A percentile compares a stretch with the other conserved stretches of the same genome.
phyloP scores from a whole-genome alignment of 2,888 invertebrate species.

The Apomyelois bistriatella region DNA sequence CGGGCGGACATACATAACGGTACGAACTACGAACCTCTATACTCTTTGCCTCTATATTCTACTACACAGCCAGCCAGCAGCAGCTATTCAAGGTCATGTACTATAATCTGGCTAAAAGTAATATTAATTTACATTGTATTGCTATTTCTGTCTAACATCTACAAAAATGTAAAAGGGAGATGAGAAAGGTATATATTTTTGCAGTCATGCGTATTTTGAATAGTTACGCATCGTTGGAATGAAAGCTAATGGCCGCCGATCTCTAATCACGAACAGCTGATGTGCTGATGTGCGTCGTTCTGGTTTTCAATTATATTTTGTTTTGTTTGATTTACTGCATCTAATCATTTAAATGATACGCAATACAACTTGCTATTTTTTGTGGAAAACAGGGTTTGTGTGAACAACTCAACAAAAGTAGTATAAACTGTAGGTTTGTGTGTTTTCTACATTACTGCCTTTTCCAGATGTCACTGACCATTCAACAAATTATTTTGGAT shows the following conservation, averaged over 20 bases:
- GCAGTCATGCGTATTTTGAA: conserved; percentile 27
- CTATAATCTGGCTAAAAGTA: conserved; percentile 31
- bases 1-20: no score
- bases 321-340: conserved; percentile 35
- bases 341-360: conserved; percentile 62
- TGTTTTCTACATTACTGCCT: conserved; percentile 55
- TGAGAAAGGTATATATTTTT: not conserved
- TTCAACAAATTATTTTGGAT: conserved; percentile 94
- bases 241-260: conserved; percentile 72
- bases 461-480: conserved; percentile 90
- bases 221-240: conserved; percentile 38
- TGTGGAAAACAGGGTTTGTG: conserved; percentile 72
- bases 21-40: no score
- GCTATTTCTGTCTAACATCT: conserved; percentile 33
- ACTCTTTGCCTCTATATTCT: no score
- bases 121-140: conserved; percentile 20
- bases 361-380: conserved; percentile 49
- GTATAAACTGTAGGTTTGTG: conserved; percentile 33
- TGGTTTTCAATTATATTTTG: conserved; percentile 44
- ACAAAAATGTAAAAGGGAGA: not conserved
- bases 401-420: conserved; percentile 34
- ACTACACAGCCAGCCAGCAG: no score
- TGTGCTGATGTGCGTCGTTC: conserved; percentile 77
- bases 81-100: conserved; percentile 58
- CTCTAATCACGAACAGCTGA: conserved; percentile 72